phyloP scores from a whole-genome alignment of 2,888 invertebrate genomes.

The Xestia rhomboidea region DNA sequence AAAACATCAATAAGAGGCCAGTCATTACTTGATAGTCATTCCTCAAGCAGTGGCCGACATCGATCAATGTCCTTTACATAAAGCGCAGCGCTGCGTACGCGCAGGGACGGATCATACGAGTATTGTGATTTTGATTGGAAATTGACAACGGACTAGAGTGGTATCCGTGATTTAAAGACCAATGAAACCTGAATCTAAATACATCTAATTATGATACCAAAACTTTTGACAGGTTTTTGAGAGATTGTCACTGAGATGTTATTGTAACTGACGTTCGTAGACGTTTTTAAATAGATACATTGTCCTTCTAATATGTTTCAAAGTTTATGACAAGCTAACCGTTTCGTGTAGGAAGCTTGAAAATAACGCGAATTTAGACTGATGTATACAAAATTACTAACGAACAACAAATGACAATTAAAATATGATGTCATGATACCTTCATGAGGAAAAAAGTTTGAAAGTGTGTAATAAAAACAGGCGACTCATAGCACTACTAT shows the following conservation, averaged over 20 bases:
- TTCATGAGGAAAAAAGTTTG: not conserved
- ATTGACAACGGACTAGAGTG: not conserved
- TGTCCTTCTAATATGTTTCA: not conserved
- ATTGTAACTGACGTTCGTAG: not conserved
- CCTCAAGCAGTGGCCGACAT: constrained; percentile 65
- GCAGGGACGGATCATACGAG: constrained; percentile 45
- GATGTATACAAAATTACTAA: not conserved
- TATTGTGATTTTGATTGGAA: constrained; percentile 6
- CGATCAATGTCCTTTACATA: constrained; percentile 73
- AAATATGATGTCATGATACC: not conserved
- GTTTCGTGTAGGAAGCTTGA: no score
- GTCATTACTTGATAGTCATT: constrained; percentile 71
- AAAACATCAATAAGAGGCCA: constrained; percentile 64
- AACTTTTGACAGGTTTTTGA: not conserved
- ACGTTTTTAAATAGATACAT: not conserved
- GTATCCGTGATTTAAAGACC: not conserved
- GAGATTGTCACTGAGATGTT: not conserved
- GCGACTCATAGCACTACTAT: not conserved
- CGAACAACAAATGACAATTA: not conserved
- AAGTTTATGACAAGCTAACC: not conserved
- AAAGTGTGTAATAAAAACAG: not conserved
- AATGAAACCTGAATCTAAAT: not conserved
- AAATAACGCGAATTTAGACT: not conserved
- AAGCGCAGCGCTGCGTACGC: constrained; percentile 38
- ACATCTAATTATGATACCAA: not conserved